These are phyloP conservation scores for Diadegma fenestrale DNA, from an alignment of 2,888 invertebrate species.

Conservation along the genomic window DNA sequence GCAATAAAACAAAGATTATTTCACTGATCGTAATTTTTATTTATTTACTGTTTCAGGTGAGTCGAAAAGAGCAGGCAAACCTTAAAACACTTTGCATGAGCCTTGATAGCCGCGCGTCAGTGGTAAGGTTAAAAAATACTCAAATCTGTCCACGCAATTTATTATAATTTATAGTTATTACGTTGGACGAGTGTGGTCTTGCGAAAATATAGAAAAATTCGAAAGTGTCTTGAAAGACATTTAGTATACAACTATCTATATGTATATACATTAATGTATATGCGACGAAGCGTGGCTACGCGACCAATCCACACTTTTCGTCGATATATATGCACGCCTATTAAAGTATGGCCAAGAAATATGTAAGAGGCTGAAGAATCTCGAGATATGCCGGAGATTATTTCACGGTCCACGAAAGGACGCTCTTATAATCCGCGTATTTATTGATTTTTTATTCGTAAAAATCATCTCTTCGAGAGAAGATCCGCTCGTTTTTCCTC, in stretches of 20 bases:
- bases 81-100: constrained; percentile 25
- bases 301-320: constrained; percentile 41
- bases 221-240: constrained; percentile 76
- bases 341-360: constrained; percentile 39
- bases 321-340: constrained; percentile 19
- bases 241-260: constrained; percentile 24
- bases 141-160: constrained; percentile 47
- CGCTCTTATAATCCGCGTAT: constrained; percentile 78
- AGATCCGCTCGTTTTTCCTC: constrained; percentile 37
- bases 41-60: constrained; percentile 70
- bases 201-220: constrained; percentile 71
- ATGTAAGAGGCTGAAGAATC: constrained; percentile 62
- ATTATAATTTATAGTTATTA: constrained; percentile 49
- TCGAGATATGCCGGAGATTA: constrained; percentile 63
- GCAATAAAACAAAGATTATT: neutral
- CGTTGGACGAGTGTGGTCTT: constrained; percentile 29
- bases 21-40: constrained; percentile 49
- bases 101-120: constrained; percentile 17
- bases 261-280: constrained; percentile 7
- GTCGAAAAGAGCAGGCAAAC: constrained; percentile 53
- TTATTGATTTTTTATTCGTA: constrained; percentile 78
- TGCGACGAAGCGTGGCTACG: constrained; percentile 47
- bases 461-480: constrained; percentile 72
- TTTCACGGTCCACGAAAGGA: constrained; percentile 72
- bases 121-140: constrained; percentile 54